A percentile compares a stretch with the other conserved stretches of the same genome.
phyloP scores from a whole-genome alignment of 2,888 invertebrate genomes.

The Lasioglossum pauxillum region DNA sequence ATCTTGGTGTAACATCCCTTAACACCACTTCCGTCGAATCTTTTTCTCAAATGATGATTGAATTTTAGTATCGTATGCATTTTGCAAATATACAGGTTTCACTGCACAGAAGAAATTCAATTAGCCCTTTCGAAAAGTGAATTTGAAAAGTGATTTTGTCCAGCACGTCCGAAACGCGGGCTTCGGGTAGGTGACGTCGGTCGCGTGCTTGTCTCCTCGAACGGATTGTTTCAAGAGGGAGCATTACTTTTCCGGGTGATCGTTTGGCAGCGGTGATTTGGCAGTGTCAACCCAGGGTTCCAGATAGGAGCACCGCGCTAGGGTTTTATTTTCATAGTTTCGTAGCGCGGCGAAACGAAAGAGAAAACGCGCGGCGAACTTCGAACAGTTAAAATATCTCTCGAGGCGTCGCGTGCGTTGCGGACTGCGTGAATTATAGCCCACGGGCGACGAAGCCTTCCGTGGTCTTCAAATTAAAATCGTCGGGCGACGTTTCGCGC shows the following conservation, averaged over 20 bases:
- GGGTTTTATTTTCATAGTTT: not conserved
- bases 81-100: too few relatives aligned
- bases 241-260: not conserved
- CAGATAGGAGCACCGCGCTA: not conserved
- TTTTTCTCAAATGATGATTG: too few relatives aligned
- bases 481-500: constrained; percentile 49
- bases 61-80: too few relatives aligned
- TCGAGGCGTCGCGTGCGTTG: constrained; percentile 37
- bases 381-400: constrained; percentile 78
- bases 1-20: too few relatives aligned
- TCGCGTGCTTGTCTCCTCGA: not conserved
- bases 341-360: constrained; percentile 48
- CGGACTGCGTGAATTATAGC: constrained; percentile 57
- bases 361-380: constrained; percentile 66
- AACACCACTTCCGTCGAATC: too few relatives aligned
- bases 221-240: not conserved
- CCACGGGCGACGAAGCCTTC: constrained; percentile 40
- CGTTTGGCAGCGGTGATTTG: not conserved
- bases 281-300: not conserved
- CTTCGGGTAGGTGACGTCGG: not conserved
- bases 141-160: not conserved
- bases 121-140: not conserved
- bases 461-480: constrained; percentile 70
- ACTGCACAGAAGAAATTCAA: not conserved
- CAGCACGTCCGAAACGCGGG: not conserved